Percentiles rank a stretch among this genome's conserved stretches.
These are phyloP conservation scores for Abscondita cerata DNA, from an alignment of 2,888 invertebrate species.

Conservation along the genomic window DNA sequence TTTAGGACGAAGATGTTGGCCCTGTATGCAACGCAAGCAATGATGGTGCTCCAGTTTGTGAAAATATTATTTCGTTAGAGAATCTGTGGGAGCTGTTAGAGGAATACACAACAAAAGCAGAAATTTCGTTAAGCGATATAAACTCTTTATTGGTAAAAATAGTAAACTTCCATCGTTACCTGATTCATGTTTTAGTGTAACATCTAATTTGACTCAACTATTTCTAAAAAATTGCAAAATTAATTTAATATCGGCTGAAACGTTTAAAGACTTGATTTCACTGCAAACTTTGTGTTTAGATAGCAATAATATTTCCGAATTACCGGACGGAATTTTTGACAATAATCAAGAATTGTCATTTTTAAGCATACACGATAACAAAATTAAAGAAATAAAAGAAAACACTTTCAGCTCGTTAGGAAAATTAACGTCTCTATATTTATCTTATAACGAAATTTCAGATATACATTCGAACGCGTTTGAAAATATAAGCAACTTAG, in stretches of 20 bases:
- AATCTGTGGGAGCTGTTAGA: conserved; percentile 3
- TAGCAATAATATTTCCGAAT: background rate
- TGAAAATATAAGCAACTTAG: conserved; percentile 6
- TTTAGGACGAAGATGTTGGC: conserved; percentile 5
- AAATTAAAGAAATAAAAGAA: conserved; percentile 11
- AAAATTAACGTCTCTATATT: conserved; percentile 9
- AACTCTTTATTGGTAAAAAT: conserved; percentile 4
- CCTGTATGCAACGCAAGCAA: background rate
- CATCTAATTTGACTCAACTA: conserved; percentile 8
- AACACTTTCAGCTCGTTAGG: background rate
- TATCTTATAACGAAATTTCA: conserved; percentile 12
- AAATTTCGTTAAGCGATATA: background rate
- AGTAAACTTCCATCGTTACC: conserved; percentile 4
- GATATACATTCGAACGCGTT: background rate
- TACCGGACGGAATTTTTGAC: conserved; percentile 16
- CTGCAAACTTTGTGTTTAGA: conserved; percentile 3
- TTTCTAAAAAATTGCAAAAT: conserved; percentile 9
- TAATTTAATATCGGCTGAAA: background rate
- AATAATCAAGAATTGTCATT: background rate
- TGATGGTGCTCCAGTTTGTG: conserved; percentile 9
- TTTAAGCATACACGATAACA: conserved; percentile 14
- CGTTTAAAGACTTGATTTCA: background rate
- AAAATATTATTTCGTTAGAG: conserved; percentile 8
- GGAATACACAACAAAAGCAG: background rate
- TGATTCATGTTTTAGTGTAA: background rate